Percentiles rank a stretch among this genome's conserved stretches.
Evolutionary conservation across 2,797 vertebrate species (phyloP).

Genomic region (Gadopsis marmoratus): DNA sequence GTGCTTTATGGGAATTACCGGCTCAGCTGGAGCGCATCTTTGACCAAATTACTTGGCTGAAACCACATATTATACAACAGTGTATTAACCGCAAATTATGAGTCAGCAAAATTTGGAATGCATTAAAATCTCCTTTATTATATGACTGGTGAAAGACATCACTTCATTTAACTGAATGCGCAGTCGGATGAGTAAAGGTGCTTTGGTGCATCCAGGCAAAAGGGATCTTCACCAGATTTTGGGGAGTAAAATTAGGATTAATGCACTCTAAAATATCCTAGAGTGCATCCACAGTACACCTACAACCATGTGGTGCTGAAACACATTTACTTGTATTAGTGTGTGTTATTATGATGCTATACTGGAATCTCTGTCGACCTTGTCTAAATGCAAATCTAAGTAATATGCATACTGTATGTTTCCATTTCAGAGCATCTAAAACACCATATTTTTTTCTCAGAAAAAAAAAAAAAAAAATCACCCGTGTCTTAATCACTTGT

Average conservation of each 20-base stretch:
- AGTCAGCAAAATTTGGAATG: conserved; percentile 59
- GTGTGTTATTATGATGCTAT: conserved; percentile 19
- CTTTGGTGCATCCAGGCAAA: conserved; percentile 37
- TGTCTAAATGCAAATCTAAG: conserved; percentile 72
- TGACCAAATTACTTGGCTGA: conserved; percentile 66
- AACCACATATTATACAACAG: conserved; percentile 64
- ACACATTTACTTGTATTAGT: conserved; percentile 30
- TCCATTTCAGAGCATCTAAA: conserved; percentile 55
- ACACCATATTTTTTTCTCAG: conserved; percentile 26
- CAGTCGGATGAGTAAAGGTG: conserved; percentile 32
- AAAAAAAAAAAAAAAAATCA: conserved; percentile 32
- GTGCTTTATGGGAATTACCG: conserved; percentile 65
- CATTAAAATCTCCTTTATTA: conserved; percentile 51
- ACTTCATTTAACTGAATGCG: conserved; percentile 46
- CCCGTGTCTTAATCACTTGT: conserved; percentile 59
- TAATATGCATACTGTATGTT: conserved; percentile 53
- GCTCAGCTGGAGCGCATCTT: conserved; percentile 65
- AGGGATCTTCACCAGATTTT: conserved; percentile 31
- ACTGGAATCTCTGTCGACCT: conserved; percentile 52
- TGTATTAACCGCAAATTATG: conserved; percentile 59
- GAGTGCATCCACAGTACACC: conserved; percentile 31
- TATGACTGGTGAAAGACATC: conserved; percentile 36
- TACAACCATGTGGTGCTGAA: conserved; percentile 17
- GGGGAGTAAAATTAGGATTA: conserved; percentile 22
- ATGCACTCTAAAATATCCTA: conserved; percentile 44